Percentiles rank a stretch among this genome's conserved stretches.
Conservation (phyloP, 2,888 invertebrate genomes). For the Diachrysia chrysitis region DNA sequence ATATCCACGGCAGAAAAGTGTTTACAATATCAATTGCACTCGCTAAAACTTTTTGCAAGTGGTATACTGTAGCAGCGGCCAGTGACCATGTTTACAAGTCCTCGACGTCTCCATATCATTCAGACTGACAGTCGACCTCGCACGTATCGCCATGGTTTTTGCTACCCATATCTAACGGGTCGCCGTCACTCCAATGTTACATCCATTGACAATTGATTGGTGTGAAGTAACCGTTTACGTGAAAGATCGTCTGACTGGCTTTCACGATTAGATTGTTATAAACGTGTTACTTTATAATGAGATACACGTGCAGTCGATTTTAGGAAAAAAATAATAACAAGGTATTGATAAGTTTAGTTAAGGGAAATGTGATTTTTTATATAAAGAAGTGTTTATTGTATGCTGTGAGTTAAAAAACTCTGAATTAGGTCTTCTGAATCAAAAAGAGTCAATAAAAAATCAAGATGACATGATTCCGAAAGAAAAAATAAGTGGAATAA, state of each 20-base stretch:
- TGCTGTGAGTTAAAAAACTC: too few species aligned
- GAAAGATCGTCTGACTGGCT: constrained; percentile 7
- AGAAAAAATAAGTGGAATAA: too few species aligned
- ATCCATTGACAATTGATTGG: constrained; percentile 32
- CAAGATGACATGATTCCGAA: too few species aligned
- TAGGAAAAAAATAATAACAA: too few species aligned
- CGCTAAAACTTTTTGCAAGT: background rate
- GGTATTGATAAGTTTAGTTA: too few species aligned
- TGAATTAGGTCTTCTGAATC: background rate
- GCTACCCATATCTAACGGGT: constrained; percentile 19
- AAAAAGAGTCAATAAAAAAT: background rate
- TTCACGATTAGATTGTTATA: constrained; percentile 20
- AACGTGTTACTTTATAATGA: background rate
- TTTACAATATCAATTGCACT: background rate
- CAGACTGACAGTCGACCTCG: constrained; percentile 34
- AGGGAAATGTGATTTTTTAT: too few species aligned
- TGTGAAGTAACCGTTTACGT: constrained; percentile 35
- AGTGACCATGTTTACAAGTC: background rate
- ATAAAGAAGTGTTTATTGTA: too few species aligned
- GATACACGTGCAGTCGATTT: background rate
- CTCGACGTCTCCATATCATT: background rate
- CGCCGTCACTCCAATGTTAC: constrained; percentile 31
- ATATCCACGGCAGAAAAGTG: too few species aligned
- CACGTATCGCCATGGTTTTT: constrained; percentile 41
- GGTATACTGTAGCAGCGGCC: background rate